Evolutionary conservation across 2,113 vertebrate genomes (phyloP).

Genomic region (Arvicanthis niloticus): DNA sequence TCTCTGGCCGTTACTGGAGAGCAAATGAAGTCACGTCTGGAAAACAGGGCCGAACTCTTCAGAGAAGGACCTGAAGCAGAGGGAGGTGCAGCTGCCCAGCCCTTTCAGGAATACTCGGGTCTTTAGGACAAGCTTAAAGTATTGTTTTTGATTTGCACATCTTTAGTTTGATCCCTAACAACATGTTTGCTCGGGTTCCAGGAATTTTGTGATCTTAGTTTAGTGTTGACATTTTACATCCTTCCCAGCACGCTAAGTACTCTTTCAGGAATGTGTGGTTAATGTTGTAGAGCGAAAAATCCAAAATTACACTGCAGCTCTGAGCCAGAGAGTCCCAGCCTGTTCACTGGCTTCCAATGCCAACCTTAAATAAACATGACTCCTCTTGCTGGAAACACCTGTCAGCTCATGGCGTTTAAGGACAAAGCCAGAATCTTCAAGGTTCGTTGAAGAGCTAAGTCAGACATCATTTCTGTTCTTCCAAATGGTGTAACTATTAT

Average conservation of each 20-base stretch:
- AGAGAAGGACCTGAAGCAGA: slow-evolving; percentile 47
- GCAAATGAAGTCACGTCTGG: slow-evolving; percentile 73
- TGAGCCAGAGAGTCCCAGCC: slow-evolving; percentile 55
- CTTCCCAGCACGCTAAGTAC: slow-evolving; percentile 75
- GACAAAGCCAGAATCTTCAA: slow-evolving; percentile 57
- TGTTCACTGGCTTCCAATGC: slow-evolving; percentile 69
- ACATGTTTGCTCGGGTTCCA: slow-evolving; percentile 71
- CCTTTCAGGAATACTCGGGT: background rate
- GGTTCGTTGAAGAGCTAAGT: slow-evolving; percentile 22
- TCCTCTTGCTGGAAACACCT: slow-evolving; percentile 73
- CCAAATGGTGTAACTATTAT: slow-evolving; percentile 24
- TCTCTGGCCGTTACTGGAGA: background rate
- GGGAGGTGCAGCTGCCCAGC: background rate
- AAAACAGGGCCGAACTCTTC: slow-evolving; percentile 33
- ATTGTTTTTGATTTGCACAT: slow-evolving; percentile 77
- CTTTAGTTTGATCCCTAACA: slow-evolving; percentile 69
- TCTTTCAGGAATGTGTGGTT: slow-evolving; percentile 78
- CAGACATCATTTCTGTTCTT: slow-evolving; percentile 67
- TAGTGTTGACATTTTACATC: slow-evolving; percentile 78
- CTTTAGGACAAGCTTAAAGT: slow-evolving; percentile 47
- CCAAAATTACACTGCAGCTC: slow-evolving; percentile 69
- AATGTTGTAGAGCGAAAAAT: slow-evolving; percentile 76
- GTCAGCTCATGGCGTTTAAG: slow-evolving; percentile 23
- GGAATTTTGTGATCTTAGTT: slow-evolving; percentile 76
- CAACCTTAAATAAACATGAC: slow-evolving; percentile 64